Evolutionary conservation across 2,888 invertebrate genomes (phyloP).

Genomic region (Drosophila atripex): DNA sequence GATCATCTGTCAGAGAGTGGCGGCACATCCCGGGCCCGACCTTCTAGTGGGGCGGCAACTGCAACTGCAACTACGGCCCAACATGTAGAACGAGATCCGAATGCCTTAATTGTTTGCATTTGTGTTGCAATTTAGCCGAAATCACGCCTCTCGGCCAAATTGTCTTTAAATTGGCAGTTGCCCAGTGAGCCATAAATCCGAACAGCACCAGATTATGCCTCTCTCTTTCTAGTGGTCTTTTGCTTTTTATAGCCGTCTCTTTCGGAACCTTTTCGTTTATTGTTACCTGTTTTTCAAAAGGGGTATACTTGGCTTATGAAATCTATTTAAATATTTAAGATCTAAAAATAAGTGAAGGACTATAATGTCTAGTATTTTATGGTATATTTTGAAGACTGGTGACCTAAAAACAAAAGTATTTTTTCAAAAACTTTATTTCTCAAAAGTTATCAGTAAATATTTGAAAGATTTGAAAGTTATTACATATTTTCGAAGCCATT

Average conservation of each 20-base stretch:
- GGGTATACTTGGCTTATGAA: too few relatives aligned
- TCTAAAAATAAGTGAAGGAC: too few relatives aligned
- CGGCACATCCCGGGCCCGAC: constrained; percentile 2
- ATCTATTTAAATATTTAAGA: too few relatives aligned
- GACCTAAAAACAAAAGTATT: too few relatives aligned
- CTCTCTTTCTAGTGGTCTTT: neutral
- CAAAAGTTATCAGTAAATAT: too few relatives aligned
- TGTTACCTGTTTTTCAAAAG: neutral
- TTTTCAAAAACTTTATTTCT: too few relatives aligned
- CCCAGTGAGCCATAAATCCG: constrained; percentile 66
- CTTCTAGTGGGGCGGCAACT: constrained; percentile 14
- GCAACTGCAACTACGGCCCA: constrained; percentile 19
- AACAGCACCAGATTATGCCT: constrained; percentile 39
- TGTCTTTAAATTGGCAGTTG: constrained; percentile 82
- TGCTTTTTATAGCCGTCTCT: neutral
- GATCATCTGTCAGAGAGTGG: constrained; percentile 32
- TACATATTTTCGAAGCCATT: too few relatives aligned
- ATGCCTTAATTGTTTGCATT: constrained; percentile 75
- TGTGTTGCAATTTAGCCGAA: constrained; percentile 76
- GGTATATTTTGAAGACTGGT: too few relatives aligned
- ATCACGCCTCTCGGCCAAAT: constrained; percentile 81
- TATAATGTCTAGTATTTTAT: too few relatives aligned
- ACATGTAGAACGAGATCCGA: neutral
- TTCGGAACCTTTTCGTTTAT: neutral
- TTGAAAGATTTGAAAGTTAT: too few relatives aligned